Percentiles rank a stretch among this genome's conserved stretches.
phyloP scores from a whole-genome alignment of 37 sponge, comb jelly and placozoan genomes.

The Amphimedon queenslandica region DNA sequence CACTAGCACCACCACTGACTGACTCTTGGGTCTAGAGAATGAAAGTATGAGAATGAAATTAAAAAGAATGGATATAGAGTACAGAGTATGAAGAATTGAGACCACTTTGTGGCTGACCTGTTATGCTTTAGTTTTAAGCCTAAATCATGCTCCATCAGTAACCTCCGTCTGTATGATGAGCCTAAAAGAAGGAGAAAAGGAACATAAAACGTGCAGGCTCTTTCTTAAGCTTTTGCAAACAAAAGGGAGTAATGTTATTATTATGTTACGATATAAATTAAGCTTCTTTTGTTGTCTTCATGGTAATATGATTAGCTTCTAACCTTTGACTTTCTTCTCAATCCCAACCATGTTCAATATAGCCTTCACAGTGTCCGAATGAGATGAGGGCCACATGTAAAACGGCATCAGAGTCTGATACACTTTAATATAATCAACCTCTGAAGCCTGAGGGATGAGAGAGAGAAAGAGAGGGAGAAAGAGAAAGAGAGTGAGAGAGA shows the following conservation, averaged over 20 bases:
- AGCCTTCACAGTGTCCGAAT: constrained; percentile 52
- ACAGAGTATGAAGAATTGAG: not conserved
- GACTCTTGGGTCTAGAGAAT: constrained; percentile 27
- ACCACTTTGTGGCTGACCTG: constrained; percentile 16
- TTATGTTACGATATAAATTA: not conserved
- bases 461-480: not conserved
- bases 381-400: constrained; percentile 85
- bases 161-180: constrained; percentile 14
- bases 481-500: not conserved
- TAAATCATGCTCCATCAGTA: constrained; percentile 30
- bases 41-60: too few species aligned
- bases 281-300: not conserved
- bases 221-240: too few species aligned
- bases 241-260: too few species aligned
- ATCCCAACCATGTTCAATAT: constrained; percentile 61
- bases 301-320: not conserved
- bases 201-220: too few species aligned
- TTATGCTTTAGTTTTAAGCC: constrained; percentile 25
- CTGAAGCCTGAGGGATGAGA: constrained; percentile 4
- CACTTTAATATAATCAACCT: constrained; percentile 29
- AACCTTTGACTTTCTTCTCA: constrained; percentile 53
- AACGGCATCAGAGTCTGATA: constrained; percentile 77
- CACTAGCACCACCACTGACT: constrained; percentile 45
- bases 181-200: too few species aligned
- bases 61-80: too few species aligned